Evolutionary conservation across 2,888 invertebrate species (phyloP), one percentile per base, ranked within the genome.

Genomic region (Cantharis nigra): DNA sequence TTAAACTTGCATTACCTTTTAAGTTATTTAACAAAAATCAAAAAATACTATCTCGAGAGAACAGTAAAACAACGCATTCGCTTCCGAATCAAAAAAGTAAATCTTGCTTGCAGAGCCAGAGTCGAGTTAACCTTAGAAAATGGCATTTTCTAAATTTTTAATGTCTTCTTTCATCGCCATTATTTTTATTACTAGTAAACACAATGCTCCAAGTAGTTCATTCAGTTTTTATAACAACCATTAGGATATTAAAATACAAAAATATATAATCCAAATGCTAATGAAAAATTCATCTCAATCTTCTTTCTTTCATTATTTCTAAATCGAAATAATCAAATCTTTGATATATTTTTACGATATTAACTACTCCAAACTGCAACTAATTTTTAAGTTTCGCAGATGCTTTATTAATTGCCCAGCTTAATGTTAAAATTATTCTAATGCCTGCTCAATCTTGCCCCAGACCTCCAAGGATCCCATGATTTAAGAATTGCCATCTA

Each of bases 61-160:
- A 75, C 65, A 73, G 70, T 77, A 73, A 69, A 65, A 77, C 73
- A 72, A 77, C 77, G 70, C 74, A 49, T 69, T 78, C 77, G 63
- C 67, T 70, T 74, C 26, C 13, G 63, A 72, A 75, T 75, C 72
- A 72, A 67, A 71, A 70, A 65, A 70, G 71, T 75, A 78, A 78
- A 78, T 75, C 26, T 26, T 26, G 26, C 78, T 72, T 71, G 67
- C 69, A 69, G 69, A 28, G 30, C 63, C 76, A 63, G 16, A 16
- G 13, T 33, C 33, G 13, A 33, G 33, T 33, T 33, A 33, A 33
- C 33, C 33, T 33, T 33, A 33, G 33, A 33, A 33, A 33, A 33
- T 33, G 33, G 33, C 33, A 33, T 13, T 33, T 33, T 33, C n/a
- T 33, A 33, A 33, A 33, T 33, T 33, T 33, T 33, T 33, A 33